Evolutionary conservation across 2,888 invertebrate species (phyloP).

Genomic region (Buathra laborator): DNA sequence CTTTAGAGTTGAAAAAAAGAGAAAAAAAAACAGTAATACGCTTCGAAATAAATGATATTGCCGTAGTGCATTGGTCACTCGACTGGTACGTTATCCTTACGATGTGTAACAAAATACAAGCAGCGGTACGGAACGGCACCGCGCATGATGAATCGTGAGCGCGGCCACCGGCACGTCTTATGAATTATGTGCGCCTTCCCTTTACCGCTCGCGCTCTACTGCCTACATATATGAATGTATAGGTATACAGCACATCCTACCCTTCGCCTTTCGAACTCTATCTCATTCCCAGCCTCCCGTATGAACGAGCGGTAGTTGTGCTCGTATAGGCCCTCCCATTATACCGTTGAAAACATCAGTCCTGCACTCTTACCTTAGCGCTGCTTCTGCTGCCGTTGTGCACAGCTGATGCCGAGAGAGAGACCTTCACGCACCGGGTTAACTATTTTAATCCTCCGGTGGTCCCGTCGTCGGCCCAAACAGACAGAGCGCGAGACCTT

Average conservation of each 20-base stretch:
- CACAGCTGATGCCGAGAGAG: slow-evolving; percentile 15
- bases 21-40: background rate
- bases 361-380: slow-evolving; percentile 15
- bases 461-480: slow-evolving; percentile 41
- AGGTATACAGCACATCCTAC: slow-evolving; percentile 19
- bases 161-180: slow-evolving; percentile 43
- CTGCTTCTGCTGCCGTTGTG: slow-evolving; percentile 3
- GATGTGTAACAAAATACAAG: slow-evolving; percentile 43
- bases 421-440: slow-evolving; percentile 21
- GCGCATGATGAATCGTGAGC: slow-evolving; percentile 43
- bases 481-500: slow-evolving; percentile 36
- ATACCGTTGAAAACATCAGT: slow-evolving; percentile 45
- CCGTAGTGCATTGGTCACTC: slow-evolving; percentile 5
- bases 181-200: slow-evolving; percentile 42
- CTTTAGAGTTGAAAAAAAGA: background rate
- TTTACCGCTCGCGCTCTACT: slow-evolving; percentile 35
- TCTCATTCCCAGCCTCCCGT: slow-evolving; percentile 18
- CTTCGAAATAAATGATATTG: background rate
- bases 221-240: background rate
- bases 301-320: slow-evolving; percentile 37
- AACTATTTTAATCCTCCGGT: slow-evolving; percentile 68
- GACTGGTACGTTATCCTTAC: slow-evolving; percentile 5
- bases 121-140: slow-evolving; percentile 14
- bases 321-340: slow-evolving; percentile 33
- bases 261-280: slow-evolving; percentile 30